These are phyloP conservation scores for Sebastes baramenuke DNA, from an alignment of 2,797 vertebrate genomes.

Conservation along the genomic window DNA sequence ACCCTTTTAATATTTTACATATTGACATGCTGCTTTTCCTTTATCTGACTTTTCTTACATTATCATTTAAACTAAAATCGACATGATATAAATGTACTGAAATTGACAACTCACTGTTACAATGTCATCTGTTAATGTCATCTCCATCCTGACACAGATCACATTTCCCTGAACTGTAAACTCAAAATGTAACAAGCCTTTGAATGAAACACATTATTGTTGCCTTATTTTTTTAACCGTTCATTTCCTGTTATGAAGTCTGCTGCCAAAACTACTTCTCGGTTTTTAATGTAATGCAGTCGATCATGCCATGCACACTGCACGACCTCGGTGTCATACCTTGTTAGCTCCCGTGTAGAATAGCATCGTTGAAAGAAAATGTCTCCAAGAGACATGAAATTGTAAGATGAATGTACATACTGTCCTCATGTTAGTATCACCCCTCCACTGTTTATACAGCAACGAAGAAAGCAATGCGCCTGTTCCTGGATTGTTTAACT, in stretches of 20 bases:
- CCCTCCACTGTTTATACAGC: conserved; percentile 40
- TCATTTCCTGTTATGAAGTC: conserved; percentile 47
- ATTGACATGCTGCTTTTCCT: background rate
- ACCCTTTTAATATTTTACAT: background rate
- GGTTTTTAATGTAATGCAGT: conserved; percentile 40
- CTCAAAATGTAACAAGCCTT: conserved; percentile 55
- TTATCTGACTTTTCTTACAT: conserved; percentile 21
- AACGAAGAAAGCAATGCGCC: conserved; percentile 49
- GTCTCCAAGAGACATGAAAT: conserved; percentile 64
- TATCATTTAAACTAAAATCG: conserved; percentile 5
- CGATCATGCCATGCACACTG: conserved; percentile 45
- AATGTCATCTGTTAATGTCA: conserved; percentile 5
- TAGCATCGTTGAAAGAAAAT: conserved; percentile 34
- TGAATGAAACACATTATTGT: conserved; percentile 65
- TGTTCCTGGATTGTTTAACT: conserved; percentile 61
- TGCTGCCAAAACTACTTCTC: conserved; percentile 67
- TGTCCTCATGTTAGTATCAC: conserved; percentile 55
- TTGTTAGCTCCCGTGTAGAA: conserved; percentile 56
- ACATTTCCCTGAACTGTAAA: conserved; percentile 30
- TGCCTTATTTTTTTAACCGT: conserved; percentile 75
- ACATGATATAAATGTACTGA: conserved; percentile 1
- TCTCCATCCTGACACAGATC: background rate
- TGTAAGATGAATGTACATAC: conserved; percentile 80
- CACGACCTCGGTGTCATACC: conserved; percentile 46
- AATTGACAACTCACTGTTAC: conserved; percentile 11